phyloP scores from a whole-genome alignment of 2,797 vertebrate species.

The Pogoniulus pusillus region DNA sequence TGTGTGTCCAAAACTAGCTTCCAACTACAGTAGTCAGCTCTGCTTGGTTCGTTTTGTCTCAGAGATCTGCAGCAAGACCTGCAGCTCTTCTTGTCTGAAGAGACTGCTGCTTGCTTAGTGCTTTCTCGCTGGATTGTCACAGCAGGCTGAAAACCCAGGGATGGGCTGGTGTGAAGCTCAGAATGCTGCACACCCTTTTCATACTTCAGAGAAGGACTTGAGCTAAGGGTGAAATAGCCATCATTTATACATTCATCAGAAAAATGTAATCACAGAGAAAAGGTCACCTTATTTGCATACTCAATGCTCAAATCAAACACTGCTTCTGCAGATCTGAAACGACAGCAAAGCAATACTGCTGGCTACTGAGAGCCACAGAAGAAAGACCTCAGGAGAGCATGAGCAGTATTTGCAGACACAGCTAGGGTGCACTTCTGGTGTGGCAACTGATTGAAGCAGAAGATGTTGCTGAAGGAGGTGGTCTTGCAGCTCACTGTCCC shows the following conservation, averaged over 20 bases:
- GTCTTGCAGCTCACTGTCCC: not conserved
- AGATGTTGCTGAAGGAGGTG: not conserved
- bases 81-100: accelerated
- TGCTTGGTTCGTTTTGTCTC: not conserved
- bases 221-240: not conserved
- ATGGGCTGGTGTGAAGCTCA: not conserved
- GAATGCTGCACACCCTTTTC: not conserved
- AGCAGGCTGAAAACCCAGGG: not conserved
- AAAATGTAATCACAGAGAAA: constrained; percentile 37
- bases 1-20: not conserved
- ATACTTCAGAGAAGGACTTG: not conserved
- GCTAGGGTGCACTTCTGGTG: not conserved
- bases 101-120: not conserved
- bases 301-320: not conserved
- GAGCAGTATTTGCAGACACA: not conserved
- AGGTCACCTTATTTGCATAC: constrained; percentile 50
- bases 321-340: not conserved
- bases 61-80: not conserved
- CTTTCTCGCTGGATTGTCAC: not conserved
- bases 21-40: accelerated
- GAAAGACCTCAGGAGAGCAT: not conserved
- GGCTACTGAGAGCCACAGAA: not conserved
- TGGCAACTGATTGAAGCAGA: not conserved
- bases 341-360: not conserved
- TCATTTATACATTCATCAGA: constrained; percentile 53